Base-by-base conservation (phyloP, 1,140 invertebrate genomes). In the Diorhabda elongata region DNA sequence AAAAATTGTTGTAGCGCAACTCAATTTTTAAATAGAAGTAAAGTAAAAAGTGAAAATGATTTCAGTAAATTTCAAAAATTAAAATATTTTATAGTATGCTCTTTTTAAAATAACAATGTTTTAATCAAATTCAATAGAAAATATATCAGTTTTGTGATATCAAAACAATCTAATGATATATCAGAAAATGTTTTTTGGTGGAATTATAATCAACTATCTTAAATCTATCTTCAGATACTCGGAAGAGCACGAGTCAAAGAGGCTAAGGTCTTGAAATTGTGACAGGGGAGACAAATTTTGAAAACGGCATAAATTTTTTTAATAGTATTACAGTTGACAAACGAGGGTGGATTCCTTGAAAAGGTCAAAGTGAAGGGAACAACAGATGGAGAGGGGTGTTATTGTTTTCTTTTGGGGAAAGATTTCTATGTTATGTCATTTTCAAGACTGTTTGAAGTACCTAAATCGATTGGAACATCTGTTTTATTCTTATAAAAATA, bases 301-400 rank as follows among this genome's bases (percentile, higher is more conserved):
- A 2, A 52, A 52, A 52, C 6, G n/a, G n/a, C 47, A 52, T 52
- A 52, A 52, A 52, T 52, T 52, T 52, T 52, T 52, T 52, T 52
- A 52, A 52, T 52, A 8, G 47, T 52, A 2, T n/a, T 52, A n/a
- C 47, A 52, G 47, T 52, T 52, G 47, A 52, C 47, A 52, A 52
- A 52, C 47, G 47, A 52, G 47, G 47, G 47, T 52, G 47, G 47
- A n/a, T 52, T 52, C 47, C 47, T 52, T 52, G 47, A 52, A 52
- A 52, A 52, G 47, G 47, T 52, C 47, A 52, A 52, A 52, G 47
- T 52, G 47, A 52, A 52, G n/a, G 47, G n/a, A 52, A 52, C n/a
- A 52, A 52, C 47, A 52, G 47, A 52, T 52, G 47, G n/a, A 52
- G 47, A 52, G 47, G 47, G 47, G 47, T 52, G 47, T 52, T 52